Conservation (phyloP, 1,140 invertebrate genomes). For the Tribolium madens region DNA sequence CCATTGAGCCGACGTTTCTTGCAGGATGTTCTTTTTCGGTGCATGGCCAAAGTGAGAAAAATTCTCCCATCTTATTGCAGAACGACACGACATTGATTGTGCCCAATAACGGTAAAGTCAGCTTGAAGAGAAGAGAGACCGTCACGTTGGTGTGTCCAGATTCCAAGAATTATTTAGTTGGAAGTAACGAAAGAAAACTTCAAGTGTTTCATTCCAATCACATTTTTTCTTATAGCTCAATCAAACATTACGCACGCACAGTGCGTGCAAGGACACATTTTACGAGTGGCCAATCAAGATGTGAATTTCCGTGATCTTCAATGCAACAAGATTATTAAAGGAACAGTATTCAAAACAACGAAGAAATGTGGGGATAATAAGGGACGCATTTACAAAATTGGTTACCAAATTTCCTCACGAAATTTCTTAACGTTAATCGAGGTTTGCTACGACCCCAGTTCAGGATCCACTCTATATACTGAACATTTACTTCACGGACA, state of each 20-base stretch:
- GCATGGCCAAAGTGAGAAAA: conserved; percentile 43
- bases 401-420: conserved; percentile 50
- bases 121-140: conserved; percentile 49
- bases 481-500: conserved; percentile 57
- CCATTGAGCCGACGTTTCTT: conserved; percentile 7
- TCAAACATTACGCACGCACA: conserved; percentile 53
- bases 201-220: neutral
- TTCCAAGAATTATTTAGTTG: conserved; percentile 50
- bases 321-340: conserved; percentile 57
- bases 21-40: conserved; percentile 52
- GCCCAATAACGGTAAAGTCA: conserved; percentile 53
- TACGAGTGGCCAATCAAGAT: conserved; percentile 48
- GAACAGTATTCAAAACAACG: conserved; percentile 49
- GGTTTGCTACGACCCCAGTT: conserved; percentile 56
- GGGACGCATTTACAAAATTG: conserved; percentile 56
- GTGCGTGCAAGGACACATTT: conserved; percentile 50
- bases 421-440: conserved; percentile 58
- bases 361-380: conserved; percentile 51
- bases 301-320: conserved; percentile 51
- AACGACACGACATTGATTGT: conserved; percentile 53
- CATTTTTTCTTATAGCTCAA: conserved; percentile 24
- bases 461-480: conserved; percentile 57
- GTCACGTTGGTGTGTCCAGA: conserved; percentile 57
- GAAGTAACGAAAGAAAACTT: conserved; percentile 40
- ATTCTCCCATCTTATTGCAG: conserved; percentile 54